Evolutionary conservation across 2,888 invertebrate genomes (phyloP).

Genomic region (Leptogaster cylindrica): DNA sequence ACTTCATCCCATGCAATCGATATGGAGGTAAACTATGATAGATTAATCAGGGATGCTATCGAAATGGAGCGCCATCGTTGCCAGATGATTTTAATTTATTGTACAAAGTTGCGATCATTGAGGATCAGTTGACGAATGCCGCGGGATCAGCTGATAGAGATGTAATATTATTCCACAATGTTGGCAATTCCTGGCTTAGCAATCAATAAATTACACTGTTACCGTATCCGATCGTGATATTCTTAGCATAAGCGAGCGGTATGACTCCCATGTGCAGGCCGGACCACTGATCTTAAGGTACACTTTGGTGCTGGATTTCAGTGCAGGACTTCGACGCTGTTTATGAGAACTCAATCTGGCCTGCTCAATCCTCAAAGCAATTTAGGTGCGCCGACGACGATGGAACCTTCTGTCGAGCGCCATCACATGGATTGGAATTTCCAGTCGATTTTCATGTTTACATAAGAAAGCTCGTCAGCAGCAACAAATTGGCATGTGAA

Average conservation of each 20-base stretch:
- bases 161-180: conserved; percentile 3
- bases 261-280: neutral
- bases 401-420: too few species aligned
- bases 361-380: conserved; percentile 8
- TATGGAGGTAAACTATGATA: conserved; percentile 30
- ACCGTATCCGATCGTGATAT: conserved; percentile 17
- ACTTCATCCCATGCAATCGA: conserved; percentile 36
- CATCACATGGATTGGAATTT: conserved; percentile 9
- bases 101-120: neutral
- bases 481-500: conserved; percentile 38
- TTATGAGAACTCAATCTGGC: conserved; percentile 32
- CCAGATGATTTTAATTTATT: conserved; percentile 15
- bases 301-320: neutral
- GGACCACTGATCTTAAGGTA: conserved; percentile 12
- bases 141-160: neutral
- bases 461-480: conserved; percentile 32
- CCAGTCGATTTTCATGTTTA: conserved; percentile 37
- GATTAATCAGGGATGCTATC: conserved; percentile 16
- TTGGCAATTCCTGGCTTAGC: conserved; percentile 12
- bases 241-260: conserved; percentile 1
- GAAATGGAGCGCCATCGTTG: neutral
- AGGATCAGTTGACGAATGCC: conserved; percentile 1
- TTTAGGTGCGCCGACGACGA: neutral
- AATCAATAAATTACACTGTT: conserved; percentile 30
- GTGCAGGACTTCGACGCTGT: neutral